phyloP scores from a whole-genome alignment of 2,113 vertebrate species.

The Fulica atra region DNA sequence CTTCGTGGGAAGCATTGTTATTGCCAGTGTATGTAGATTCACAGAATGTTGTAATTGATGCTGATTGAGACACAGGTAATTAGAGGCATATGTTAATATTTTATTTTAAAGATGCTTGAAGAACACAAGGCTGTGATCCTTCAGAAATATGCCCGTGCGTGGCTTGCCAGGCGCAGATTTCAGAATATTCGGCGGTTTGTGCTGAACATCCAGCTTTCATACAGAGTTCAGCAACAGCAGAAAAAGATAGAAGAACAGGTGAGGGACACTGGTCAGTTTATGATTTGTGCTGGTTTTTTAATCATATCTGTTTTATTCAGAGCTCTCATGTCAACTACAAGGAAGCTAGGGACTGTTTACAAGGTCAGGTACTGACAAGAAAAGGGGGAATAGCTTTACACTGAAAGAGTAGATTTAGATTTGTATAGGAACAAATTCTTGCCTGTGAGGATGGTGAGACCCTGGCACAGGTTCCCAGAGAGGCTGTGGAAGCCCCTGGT shows the following conservation, averaged over 20 bases:
- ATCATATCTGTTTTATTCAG: not conserved
- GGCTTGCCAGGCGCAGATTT: conserved; percentile 91
- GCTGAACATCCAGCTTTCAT: conserved; percentile 93
- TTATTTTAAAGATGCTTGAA: conserved; percentile 83
- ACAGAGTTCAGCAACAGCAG: conserved; percentile 89
- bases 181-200: conserved; percentile 92
- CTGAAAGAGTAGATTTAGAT: too few relatives aligned
- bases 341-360: too few relatives aligned
- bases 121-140: conserved; percentile 91
- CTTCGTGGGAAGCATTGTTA: not conserved
- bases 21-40: not conserved
- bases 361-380: too few relatives aligned
- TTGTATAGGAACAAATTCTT: too few relatives aligned
- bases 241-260: conserved; percentile 95
- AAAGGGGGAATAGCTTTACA: too few relatives aligned
- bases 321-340: not conserved
- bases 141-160: conserved; percentile 92
- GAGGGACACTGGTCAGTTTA: not conserved
- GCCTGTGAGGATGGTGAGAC: too few relatives aligned
- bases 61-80: not conserved
- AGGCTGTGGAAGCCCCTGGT: too few relatives aligned
- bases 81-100: not conserved
- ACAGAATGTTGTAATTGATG: not conserved
- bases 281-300: not conserved
- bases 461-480: too few relatives aligned